Evolutionary conservation across 2,113 vertebrate species (phyloP), one percentile per base, ranked within the genome.

Genomic region (Callipepla californica): DNA sequence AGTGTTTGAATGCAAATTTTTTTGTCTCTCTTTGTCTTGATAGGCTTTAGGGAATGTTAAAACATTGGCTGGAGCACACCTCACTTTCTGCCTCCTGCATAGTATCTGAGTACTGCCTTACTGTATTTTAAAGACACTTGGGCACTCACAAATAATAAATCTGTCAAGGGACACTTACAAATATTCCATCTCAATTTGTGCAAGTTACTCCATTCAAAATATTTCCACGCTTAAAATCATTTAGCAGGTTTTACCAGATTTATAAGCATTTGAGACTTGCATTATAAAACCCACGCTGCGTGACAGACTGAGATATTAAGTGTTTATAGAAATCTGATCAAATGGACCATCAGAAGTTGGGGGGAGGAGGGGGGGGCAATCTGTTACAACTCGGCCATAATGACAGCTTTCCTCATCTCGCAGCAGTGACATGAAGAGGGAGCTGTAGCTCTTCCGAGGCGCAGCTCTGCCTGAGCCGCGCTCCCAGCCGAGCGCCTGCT

Each of bases 351-450:
- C 79, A 42, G 47, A 75, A 86, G 63, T 73, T 30, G 82, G 55
- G 70, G 84, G 47, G 14, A 67, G 36, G 30, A 5, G 15, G 45
- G 40, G 32, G 57, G 36, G 47, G 5, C 11, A 14, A 80, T 90
- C 42, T 53, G 23, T 66, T 96, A 91, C 93, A 97, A 84, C 67
- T 87, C 81, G 36, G 7, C 79, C 78, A 38, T 94, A 84, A 73
- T 93, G 97, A 82, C 94, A 96, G 89, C 85, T 92, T 90, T 97
- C 77, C 97, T 98, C 97, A 96, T 97, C 96, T 98, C 97, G 97
- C 96, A 96, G 95, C 94, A 97, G 97, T 97, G 98, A 97, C 98
- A 99, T 98, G 98, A 99, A 99, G 99, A 99, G 98, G 99, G 99
- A 98, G 99, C 99, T 99, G 97, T 98, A 97, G 98, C 98, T 98